Base-by-base conservation (phyloP, 2,888 invertebrate species). In the Galerucella nymphaeae region DNA sequence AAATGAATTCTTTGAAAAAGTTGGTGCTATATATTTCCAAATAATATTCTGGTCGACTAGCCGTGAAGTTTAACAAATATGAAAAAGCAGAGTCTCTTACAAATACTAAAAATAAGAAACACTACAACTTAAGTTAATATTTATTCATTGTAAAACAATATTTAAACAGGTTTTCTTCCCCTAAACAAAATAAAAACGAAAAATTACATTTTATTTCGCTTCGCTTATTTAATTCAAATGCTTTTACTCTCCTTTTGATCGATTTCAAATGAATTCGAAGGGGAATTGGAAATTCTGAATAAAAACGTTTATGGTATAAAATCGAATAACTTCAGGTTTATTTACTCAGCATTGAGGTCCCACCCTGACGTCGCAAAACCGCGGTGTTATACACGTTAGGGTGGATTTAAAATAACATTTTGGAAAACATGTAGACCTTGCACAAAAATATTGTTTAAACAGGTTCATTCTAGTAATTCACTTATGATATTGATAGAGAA, bases 321-420 rank as follows among this genome's bases (percentile, higher is more conserved):
- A 84, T 85, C 84, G 84, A 85, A 85, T 85, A 85, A 84, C 85
- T 85, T 85, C 84, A 81, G 84, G 85, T 84, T 84, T 85, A 83
- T 85, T 85, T 85, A 84, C 85, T 81, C 80, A 78, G 78, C 80
- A 82, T 83, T 84, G 83, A 82, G 76, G 78, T 77, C 71, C 71
- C 76, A 69, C 77, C 75, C 77, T 76, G 68, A 72, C 72, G 69
- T 76, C 74, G 63, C 59, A 30, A n/a, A 23, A 20, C 42, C 38
- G 62, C 58, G 42, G 38, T 10, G 23, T 6, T 38, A 20, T 8
- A n/a, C 8, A n/a, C 4, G 63, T 76, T 72, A 74, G 80, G 82
- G 83, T 78, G 82, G 83, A 83, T 83, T 83, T 84, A 83, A 84
- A 84, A 82, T 82, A 84, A 83, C 82, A 81, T 79, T 79, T 79